Evolutionary conservation across 2,888 invertebrate genomes (phyloP), one percentile per base, ranked within the genome.

Genomic region (Amphipyra tragopoginis): DNA sequence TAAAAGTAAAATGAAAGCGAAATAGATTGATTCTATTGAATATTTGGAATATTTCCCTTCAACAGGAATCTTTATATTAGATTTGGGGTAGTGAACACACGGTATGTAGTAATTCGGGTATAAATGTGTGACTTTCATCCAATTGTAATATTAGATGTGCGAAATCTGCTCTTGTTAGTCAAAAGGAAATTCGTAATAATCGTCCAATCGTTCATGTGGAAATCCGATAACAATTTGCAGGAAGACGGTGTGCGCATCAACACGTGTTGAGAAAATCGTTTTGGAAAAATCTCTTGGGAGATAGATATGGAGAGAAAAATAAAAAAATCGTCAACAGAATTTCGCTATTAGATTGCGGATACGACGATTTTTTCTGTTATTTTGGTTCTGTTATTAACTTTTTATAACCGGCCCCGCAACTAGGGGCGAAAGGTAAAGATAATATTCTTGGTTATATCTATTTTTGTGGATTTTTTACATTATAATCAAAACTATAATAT

Each of bases 181-280:
- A 66, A 65, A 69, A 67, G 61, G 65, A 65, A 64, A 66, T 72
- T 73, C 50, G 54, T 44, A 73, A 73, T 65, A 67, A 72, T 64
- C 66, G 42, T 57, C 11, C 48, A 72, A 66, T 52, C 60, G 62
- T 65, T 77, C 52, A 65, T 58, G 51, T 65, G 68, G 58, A 72
- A 72, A 71, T 62, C 29, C 36, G 64, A 72, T 71, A 70, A 47
- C 48, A 61, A 66, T 80, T 72, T 68, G 42, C 58, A 47, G 11
- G 38, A 21, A 55, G 21, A 56, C 47, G 57, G 29, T 48, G 53
- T 49, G 53, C 52, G 43, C 39, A 42, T 59, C 53, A 54, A 53
- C 49, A 52, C 47, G 52, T 61, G 58, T 65, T 40, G 21, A 34
- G 52, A 61, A 58, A 78, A 61, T 36, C 42, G 39, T 64, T 67